Base-by-base conservation (phyloP, 2,113 vertebrate species). In the Nyctibius bracteatus region DNA sequence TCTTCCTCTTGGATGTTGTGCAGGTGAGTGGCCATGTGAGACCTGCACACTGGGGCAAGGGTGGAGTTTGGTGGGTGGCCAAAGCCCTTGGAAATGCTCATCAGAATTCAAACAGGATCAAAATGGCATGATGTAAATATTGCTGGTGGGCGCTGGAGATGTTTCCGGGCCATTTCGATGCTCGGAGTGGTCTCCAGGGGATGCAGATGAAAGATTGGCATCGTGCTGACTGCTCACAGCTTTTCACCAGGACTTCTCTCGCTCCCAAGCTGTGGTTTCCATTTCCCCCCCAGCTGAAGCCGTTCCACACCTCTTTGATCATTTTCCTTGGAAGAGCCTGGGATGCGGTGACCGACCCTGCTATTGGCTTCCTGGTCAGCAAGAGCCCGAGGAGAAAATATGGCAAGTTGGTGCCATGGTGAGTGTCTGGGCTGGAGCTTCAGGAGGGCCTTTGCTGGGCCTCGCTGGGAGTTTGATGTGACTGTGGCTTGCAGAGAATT, bases 1-100 rank as follows among this genome's bases (percentile, higher is more conserved):
- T 98, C 17, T 98, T 99, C 90, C 95, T 98, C 2, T 84, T 98
- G 94, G 98, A 98, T 47, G 94, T 98, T 17, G 98, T 98, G 12
- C 96, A 98, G 97, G 98, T 98, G 87, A 97, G 94, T 22, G n/a
- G 18, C 57, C 30, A 10, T 2, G 3, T 39, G 47, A 58, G 44
- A 28, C n/a, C 51, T 44, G 57, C 37, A 37, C n/a, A n/a, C 10
- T 25, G 73, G 65, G 47, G 17, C 21, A 39, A 58, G 66, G 14
- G 47, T 23, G 25, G 37, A 30, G 23, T 46, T 62, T 55, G 37
- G 12, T 27, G 81, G 63, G 65, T 57, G 49, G 39, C 35, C 39
- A 67, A 86, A 92, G 28, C 43, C 37, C 63, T 30, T 65, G 63
- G 30, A 75, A 74, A 86, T 30, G 46, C 63, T 66, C 20, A 15